These are phyloP conservation scores for Agrilus cyanescens DNA, from an alignment of 2,888 invertebrate species.

Conservation along the genomic window DNA sequence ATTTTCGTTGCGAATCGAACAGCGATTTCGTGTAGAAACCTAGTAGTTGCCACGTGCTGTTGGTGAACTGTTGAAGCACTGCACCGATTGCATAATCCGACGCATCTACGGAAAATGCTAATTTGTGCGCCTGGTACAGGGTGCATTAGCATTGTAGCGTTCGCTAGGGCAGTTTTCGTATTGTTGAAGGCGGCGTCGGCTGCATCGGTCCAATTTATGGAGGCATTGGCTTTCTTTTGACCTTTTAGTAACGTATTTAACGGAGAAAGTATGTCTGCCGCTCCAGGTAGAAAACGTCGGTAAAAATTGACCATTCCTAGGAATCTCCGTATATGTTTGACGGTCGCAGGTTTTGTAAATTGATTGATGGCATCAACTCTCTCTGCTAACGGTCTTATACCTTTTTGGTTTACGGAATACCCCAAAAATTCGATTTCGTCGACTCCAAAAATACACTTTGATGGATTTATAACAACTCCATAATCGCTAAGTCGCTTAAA, in stretches of 20 bases:
- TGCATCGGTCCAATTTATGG: constrained; percentile 14
- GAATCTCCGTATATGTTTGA: not conserved
- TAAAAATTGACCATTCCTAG: not conserved
- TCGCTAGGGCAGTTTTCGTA: constrained; percentile 20
- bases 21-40: too few relatives aligned
- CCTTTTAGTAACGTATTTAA: not conserved
- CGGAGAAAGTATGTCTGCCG: not conserved
- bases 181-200: constrained; percentile 17
- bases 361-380: not conserved
- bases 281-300: not conserved
- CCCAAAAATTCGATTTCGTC: not conserved
- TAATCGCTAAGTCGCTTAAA: not conserved
- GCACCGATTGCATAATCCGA: constrained; percentile 27
- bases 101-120: constrained; percentile 21
- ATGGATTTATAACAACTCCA: not conserved
- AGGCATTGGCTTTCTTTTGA: constrained; percentile 6
- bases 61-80: constrained; percentile 23
- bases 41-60: constrained; percentile 22
- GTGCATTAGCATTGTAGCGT: constrained; percentile 22
- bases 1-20: constrained; percentile 16
- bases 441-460: not conserved
- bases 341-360: not conserved
- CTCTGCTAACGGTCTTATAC: not conserved
- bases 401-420: not conserved
- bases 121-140: constrained; percentile 3